These are phyloP conservation scores for Sepioteuthis lessoniana DNA, from an alignment of 2,888 invertebrate genomes.

Conservation along the genomic window DNA sequence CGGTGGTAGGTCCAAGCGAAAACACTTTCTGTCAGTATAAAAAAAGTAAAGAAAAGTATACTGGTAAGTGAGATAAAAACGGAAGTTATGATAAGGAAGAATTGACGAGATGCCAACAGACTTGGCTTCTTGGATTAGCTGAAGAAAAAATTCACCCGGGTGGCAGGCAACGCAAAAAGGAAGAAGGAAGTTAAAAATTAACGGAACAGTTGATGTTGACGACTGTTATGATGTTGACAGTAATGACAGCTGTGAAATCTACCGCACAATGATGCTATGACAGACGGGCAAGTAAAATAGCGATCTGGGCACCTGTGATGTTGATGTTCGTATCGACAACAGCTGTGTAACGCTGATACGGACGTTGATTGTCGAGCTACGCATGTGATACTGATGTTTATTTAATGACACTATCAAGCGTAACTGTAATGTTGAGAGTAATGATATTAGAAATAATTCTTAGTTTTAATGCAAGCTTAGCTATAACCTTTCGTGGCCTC, in stretches of 20 bases:
- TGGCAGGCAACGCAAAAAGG: neutral
- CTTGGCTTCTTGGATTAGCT: neutral
- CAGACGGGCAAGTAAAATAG: neutral
- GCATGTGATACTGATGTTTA: neutral
- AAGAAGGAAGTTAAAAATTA: neutral
- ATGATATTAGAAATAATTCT: neutral
- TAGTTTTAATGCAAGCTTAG: neutral
- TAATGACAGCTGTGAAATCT: neutral
- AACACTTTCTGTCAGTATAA: neutral
- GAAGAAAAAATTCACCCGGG: neutral
- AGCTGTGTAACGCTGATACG: neutral
- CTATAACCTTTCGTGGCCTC: neutral
- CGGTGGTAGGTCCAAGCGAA: neutral
- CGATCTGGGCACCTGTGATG: neutral
- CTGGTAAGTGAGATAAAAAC: neutral
- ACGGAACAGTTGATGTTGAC: neutral
- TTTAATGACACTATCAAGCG: neutral
- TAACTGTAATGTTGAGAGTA: neutral
- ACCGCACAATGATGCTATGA: neutral
- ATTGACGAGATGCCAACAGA: constrained; percentile 20
- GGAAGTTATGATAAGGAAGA: neutral
- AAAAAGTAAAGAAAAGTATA: no score
- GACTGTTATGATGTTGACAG: neutral
- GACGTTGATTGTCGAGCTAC: neutral
- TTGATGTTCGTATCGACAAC: neutral